phyloP scores from a whole-genome alignment of 2,888 invertebrate species.

The Ferdinandea cuprea region DNA sequence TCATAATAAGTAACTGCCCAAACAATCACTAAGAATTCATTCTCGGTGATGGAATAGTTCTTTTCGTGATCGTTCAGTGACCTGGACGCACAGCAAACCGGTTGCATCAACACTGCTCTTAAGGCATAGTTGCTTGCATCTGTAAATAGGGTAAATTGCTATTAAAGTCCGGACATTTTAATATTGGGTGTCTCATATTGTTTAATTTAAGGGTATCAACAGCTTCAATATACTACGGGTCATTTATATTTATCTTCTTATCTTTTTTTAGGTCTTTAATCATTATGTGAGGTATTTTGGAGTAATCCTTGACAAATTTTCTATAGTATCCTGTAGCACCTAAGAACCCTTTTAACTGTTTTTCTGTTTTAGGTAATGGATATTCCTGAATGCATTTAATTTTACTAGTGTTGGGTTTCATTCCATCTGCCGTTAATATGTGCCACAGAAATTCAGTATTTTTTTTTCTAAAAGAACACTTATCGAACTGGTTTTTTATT shows the following conservation, averaged over 20 bases:
- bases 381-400: conserved; percentile 20
- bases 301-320: conserved; percentile 7
- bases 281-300: background rate
- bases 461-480: background rate
- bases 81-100: background rate
- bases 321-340: conserved; percentile 9
- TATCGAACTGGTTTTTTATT: background rate
- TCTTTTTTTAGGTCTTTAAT: conserved; percentile 6
- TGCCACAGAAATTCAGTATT: conserved; percentile 3
- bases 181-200: conserved; percentile 9
- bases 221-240: conserved; percentile 32
- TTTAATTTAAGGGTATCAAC: conserved; percentile 19
- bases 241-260: conserved; percentile 10
- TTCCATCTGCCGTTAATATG: background rate
- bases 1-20: background rate
- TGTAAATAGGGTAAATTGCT: conserved; percentile 37
- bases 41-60: conserved; percentile 23
- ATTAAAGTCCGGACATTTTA: conserved; percentile 29
- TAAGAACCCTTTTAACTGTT: conserved; percentile 13
- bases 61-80: conserved; percentile 13
- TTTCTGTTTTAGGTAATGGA: conserved; percentile 5
- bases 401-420: conserved; percentile 17
- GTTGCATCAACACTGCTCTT: background rate
- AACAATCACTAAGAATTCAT: conserved; percentile 39
- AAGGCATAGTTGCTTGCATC: conserved; percentile 38